These are phyloP conservation scores for Teinopalpus imperialis DNA, from an alignment of 2,888 invertebrate species.

Conservation along the genomic window DNA sequence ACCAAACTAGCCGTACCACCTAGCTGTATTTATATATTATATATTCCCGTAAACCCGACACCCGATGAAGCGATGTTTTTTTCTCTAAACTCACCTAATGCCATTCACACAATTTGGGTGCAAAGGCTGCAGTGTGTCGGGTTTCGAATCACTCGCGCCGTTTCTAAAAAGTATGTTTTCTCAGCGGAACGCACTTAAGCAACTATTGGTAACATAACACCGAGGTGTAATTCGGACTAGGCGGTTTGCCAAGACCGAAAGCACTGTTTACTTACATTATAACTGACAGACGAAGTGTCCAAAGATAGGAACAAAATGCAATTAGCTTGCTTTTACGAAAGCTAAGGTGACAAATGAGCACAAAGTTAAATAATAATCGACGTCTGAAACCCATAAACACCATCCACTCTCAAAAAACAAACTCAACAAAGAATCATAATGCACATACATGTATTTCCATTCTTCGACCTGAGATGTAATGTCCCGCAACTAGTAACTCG, in stretches of 20 bases:
- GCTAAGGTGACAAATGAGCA: no score
- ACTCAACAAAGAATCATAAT: no score
- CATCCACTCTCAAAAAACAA: no score
- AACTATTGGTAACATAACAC: slow-evolving; percentile 67
- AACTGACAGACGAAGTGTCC: background rate
- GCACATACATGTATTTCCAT: no score
- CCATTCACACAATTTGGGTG: slow-evolving; percentile 73
- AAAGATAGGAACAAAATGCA: no score
- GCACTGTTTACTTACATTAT: slow-evolving; percentile 17
- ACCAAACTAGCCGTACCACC: no score
- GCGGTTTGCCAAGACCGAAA: slow-evolving; percentile 60
- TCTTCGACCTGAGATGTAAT: no score
- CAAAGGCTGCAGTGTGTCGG: slow-evolving; percentile 63
- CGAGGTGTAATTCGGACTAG: slow-evolving; percentile 56
- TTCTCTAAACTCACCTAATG: slow-evolving; percentile 71
- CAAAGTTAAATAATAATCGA: no score
- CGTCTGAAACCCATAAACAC: no score
- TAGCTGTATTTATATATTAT: no score
- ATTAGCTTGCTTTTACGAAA: no score
- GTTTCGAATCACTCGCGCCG: slow-evolving; percentile 64
- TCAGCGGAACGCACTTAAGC: slow-evolving; percentile 73
- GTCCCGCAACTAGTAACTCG: no score
- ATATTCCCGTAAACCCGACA: slow-evolving; percentile 15
- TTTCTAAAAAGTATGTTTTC: slow-evolving; percentile 80
- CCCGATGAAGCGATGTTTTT: slow-evolving; percentile 52